Evolutionary conservation across 1,140 invertebrate species (phyloP).

Genomic region (Drosophila varians): DNA sequence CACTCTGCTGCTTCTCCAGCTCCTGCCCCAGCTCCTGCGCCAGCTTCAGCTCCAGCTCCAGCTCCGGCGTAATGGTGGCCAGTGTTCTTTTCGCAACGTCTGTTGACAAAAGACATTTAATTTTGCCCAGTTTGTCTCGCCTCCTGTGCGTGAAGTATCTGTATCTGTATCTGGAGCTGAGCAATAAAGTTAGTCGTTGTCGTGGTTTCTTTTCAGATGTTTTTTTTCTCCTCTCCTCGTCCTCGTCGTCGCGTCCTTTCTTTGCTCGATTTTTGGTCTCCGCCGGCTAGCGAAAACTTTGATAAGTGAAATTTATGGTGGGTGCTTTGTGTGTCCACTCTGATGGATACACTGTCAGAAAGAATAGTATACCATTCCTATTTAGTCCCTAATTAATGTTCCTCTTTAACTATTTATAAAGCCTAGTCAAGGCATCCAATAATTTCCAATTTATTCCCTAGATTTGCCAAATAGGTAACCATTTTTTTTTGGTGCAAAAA

Average conservation of each 20-base stretch:
- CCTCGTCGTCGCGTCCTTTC: constrained; percentile 30
- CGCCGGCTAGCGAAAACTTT: constrained; percentile 64
- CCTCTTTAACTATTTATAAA: neutral
- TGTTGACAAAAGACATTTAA: constrained; percentile 80
- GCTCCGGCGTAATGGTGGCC: neutral
- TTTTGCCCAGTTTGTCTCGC: constrained; percentile 60
- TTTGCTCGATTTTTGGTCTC: constrained; percentile 54
- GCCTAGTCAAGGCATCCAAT: neutral
- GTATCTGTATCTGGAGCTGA: constrained; percentile 53
- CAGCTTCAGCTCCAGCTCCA: neutral
- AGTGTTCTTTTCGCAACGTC: constrained; percentile 50
- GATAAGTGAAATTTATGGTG: constrained; percentile 80
- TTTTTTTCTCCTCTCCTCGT: constrained; percentile 30
- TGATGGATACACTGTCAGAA: constrained; percentile 20
- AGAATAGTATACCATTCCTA: neutral
- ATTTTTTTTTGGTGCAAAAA: constrained; percentile 1
- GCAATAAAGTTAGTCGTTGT: constrained; percentile 70
- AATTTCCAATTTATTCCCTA: neutral
- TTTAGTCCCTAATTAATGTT: neutral
- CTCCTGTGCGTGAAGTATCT: constrained; percentile 32
- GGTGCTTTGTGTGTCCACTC: constrained; percentile 62
- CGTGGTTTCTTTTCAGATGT: constrained; percentile 35
- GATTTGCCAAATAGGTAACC: neutral
- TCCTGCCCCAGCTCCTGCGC: neutral
- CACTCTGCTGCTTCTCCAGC: neutral